Evolutionary conservation across 2,797 vertebrate genomes (phyloP).

Genomic region (Sardinella longiceps): DNA sequence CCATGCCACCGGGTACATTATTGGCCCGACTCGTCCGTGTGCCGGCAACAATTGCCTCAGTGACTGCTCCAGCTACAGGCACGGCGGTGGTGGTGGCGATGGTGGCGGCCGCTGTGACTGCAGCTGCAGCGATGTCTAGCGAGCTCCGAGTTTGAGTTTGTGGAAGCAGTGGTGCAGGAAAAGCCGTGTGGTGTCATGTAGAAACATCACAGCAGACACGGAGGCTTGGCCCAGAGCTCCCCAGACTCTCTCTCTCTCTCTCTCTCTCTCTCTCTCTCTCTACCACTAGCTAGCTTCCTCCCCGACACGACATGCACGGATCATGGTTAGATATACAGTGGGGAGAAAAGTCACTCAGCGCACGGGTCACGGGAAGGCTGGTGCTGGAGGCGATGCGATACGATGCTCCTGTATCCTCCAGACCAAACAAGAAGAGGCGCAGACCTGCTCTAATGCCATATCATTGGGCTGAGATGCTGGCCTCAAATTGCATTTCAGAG

Average conservation of each 20-base stretch:
- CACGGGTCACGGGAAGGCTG: constrained; percentile 55
- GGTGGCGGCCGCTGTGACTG: not conserved
- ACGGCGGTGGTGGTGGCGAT: too few relatives aligned
- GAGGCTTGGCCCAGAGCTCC: constrained; percentile 41
- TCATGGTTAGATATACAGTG: constrained; percentile 38
- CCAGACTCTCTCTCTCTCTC: constrained; percentile 31
- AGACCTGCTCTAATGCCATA: not conserved
- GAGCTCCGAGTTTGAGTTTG: not conserved
- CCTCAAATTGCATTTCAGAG: constrained; percentile 3
- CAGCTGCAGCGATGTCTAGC: not conserved
- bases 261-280: too few relatives aligned
- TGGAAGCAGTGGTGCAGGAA: constrained; percentile 32
- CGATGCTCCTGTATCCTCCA: constrained; percentile 28
- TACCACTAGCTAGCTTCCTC: constrained; percentile 26
- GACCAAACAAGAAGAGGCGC: constrained; percentile 25
- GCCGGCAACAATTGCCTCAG: constrained; percentile 33
- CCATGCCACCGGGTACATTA: constrained; percentile 53
- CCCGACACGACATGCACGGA: constrained; percentile 30
- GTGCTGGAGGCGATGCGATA: constrained; percentile 28
- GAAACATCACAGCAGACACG: constrained; percentile 47
- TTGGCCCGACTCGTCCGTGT: constrained; percentile 33
- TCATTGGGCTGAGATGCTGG: not conserved
- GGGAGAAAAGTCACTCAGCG: constrained; percentile 56
- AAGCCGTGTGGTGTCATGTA: constrained; percentile 42
- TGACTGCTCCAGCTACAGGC: not conserved